phyloP scores from a whole-genome alignment of 2,797 vertebrate species.

The Crypturellus tataupa region DNA sequence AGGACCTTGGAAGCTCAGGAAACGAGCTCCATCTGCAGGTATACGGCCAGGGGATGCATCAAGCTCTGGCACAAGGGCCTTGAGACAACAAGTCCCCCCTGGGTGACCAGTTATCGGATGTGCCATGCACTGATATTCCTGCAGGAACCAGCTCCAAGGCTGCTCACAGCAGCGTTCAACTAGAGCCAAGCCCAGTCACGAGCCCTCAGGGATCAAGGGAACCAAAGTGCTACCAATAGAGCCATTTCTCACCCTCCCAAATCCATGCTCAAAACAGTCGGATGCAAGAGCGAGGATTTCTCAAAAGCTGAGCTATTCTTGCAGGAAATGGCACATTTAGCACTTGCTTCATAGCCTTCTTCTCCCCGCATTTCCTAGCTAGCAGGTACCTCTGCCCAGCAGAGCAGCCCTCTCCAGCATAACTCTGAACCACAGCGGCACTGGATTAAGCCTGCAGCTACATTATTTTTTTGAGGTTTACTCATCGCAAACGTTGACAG shows the following conservation, averaged over 20 bases:
- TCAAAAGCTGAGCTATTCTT: background rate
- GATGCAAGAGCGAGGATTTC: slow-evolving; percentile 29
- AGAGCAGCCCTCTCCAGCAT: accelerated
- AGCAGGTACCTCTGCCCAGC: background rate
- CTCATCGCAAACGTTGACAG: slow-evolving; percentile 40
- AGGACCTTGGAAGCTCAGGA: background rate
- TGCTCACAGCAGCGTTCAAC: background rate
- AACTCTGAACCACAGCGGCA: background rate
- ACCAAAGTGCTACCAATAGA: slow-evolving; percentile 34
- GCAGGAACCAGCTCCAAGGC: background rate
- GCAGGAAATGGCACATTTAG: slow-evolving; percentile 49
- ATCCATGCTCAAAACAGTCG: slow-evolving; percentile 42
- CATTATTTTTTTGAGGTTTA: background rate
- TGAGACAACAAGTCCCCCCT: background rate
- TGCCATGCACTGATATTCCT: background rate
- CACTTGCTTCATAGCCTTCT: background rate
- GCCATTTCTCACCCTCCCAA: slow-evolving; percentile 40
- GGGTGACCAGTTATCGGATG: accelerated
- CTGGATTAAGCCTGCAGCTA: background rate
- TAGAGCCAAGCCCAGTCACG: slow-evolving; percentile 27
- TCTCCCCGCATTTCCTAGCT: background rate
- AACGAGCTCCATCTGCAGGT: background rate
- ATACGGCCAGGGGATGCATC: accelerated
- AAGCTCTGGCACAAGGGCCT: background rate
- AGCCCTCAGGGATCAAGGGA: slow-evolving; percentile 18